Evolutionary conservation across 2,888 invertebrate genomes (phyloP), one percentile per base, ranked within the genome.

Genomic region (Acrocera orbiculus): DNA sequence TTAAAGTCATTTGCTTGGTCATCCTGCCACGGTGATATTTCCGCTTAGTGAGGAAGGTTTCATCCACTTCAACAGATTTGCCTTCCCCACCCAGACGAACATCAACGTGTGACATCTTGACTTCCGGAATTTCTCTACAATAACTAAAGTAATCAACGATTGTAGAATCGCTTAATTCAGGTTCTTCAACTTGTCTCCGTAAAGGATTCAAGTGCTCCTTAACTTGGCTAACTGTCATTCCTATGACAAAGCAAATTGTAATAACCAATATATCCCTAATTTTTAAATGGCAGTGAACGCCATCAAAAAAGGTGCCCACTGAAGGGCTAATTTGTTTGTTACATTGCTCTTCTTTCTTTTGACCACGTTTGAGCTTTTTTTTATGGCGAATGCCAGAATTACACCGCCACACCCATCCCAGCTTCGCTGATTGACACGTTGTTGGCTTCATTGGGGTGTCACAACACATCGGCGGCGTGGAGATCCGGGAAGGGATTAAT

Each of bases 11-110:
- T 16, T 34, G 34, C 10, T 27, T 27, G 6, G 20, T 20, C 4
- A 19, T 9, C 13, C 29, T 28, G 23, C 24, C 34, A 23, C 29
- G 22, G 22, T 29, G 16, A 14, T 29, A 29, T 16, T 34, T 34
- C 10, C 23, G 3, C 16, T 29, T 28, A 6, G 34, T 27, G n/a
- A 34, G 15, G 17, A 34, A 34, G 5, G 34, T 34, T 29, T 34
- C 34, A 29, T 34, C 34, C 10, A 34, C 29, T 9, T 34, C 23
- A 3, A 34, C 29, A 5, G 34, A 29, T 23, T 27, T 34, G 5
- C 34, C 29, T 13, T 29, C 29, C n/a, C 29, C 34, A 16, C 29
- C 30, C 16, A 34, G 23, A 15, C 5, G 11, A n/a, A 27, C 16
- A 19, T 27, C 27, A n/a, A 4, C 11, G 20, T 26, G 22, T 10